phyloP scores from a whole-genome alignment of 2,113 vertebrate genomes.

The Macroglossus sobrinus region DNA sequence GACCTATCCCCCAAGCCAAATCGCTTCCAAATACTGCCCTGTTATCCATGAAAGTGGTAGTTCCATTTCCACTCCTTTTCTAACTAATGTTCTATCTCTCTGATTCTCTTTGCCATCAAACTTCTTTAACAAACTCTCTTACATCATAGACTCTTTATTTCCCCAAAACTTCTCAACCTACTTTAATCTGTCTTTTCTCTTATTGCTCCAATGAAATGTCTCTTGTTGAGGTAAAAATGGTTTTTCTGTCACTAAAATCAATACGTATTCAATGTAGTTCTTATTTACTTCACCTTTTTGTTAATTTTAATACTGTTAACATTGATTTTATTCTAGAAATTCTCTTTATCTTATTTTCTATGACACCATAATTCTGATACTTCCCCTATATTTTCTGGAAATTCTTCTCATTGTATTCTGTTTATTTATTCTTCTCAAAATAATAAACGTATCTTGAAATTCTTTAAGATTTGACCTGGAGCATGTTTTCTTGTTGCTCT shows the following conservation, averaged over 20 bases:
- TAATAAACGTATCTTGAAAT: background rate
- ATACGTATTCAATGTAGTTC: background rate
- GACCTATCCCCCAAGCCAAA: background rate
- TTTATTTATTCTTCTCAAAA: background rate
- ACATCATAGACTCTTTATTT: background rate
- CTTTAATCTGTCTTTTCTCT: background rate
- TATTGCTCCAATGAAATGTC: background rate
- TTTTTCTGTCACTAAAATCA: background rate
- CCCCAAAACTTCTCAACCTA: background rate
- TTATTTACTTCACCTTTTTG: background rate
- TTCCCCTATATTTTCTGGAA: fast-evolving
- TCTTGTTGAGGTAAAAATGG: background rate
- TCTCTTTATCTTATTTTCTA: background rate
- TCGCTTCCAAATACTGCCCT: background rate
- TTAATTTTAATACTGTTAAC: background rate
- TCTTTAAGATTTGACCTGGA: background rate
- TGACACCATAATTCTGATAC: background rate
- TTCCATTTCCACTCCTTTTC: background rate
- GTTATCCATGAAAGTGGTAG: background rate
- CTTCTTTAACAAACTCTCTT: background rate
- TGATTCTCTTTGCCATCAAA: background rate
- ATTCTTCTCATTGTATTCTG: background rate
- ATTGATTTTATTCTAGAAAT: background rate
- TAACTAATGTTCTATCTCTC: background rate
- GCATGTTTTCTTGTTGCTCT: background rate